Percentiles rank a stretch among this genome's conserved stretches.
Evolutionary conservation across 2,797 vertebrate genomes (phyloP).

Genomic region (Lycodopsis pacificus): DNA sequence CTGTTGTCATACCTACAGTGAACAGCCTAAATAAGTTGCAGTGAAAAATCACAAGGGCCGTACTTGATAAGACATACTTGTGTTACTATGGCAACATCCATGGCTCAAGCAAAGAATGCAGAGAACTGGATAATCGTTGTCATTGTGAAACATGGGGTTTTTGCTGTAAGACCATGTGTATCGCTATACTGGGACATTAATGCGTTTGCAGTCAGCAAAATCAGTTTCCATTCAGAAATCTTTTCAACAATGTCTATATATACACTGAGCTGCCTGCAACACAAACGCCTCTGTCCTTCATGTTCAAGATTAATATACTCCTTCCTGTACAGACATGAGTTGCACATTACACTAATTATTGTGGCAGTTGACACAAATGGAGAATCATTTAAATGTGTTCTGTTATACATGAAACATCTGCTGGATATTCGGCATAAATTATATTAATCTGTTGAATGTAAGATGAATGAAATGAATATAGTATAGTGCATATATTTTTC

Average conservation of each 20-base stretch:
- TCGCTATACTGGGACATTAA: slow-evolving; percentile 65
- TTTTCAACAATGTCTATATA: slow-evolving; percentile 26
- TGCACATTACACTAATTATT: neutral
- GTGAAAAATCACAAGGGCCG: slow-evolving; percentile 86
- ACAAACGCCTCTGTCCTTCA: slow-evolving; percentile 43
- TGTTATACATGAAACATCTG: neutral
- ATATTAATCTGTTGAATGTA: neutral
- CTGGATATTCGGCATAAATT: slow-evolving; percentile 10
- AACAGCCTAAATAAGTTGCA: slow-evolving; percentile 89
- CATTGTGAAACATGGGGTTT: slow-evolving; percentile 78
- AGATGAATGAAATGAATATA: neutral
- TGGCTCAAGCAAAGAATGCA: slow-evolving; percentile 88
- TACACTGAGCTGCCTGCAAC: slow-evolving; percentile 24
- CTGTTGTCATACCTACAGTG: slow-evolving; percentile 90
- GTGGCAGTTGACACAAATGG: slow-evolving; percentile 11
- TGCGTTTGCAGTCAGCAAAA: slow-evolving; percentile 41
- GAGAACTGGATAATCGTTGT: slow-evolving; percentile 85
- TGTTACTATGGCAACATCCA: slow-evolving; percentile 90
- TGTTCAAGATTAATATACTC: slow-evolving; percentile 1
- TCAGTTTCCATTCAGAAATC: slow-evolving; percentile 63
- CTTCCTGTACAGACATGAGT: slow-evolving; percentile 1
- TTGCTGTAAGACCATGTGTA: slow-evolving; percentile 69
- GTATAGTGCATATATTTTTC: neutral
- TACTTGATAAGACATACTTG: slow-evolving; percentile 90
- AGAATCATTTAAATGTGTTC: neutral